Base-by-base conservation (phyloP, 1,140 invertebrate genomes). In the Orius insidiosus region DNA sequence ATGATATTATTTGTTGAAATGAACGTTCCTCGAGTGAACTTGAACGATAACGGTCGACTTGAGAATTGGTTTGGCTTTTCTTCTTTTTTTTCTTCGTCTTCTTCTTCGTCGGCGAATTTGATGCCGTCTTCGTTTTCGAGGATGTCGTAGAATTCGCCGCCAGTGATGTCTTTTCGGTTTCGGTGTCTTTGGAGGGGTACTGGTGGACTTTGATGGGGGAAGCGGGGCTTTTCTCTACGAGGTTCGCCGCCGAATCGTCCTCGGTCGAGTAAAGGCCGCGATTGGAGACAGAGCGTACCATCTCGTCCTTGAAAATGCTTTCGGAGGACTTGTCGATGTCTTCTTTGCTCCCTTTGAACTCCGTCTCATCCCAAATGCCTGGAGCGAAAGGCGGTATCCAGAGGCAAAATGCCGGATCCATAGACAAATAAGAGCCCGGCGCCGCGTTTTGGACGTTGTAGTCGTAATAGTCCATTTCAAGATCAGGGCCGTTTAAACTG, bases 401-500 rank as follows among this genome's bases (percentile, higher is more conserved):
- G 0, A 87, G 76, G 39, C 86, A 64, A 58, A 83, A 84, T 0
- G 82, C 80, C 1, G 85, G 83, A 62, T 87, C 85, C 80, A 87
- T 85, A 3, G 81, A 81, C 45, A 85, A 62, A 55, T 82, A 82
- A 0, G 76, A 80, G 13, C 84, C 85, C 80, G 3, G 80, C 78
- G 38, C 78, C 78, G 80, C 72, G 60, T 72, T 72, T 49, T 75
- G 78, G 1, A 88, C 82, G 61, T 87, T 82, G 54, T 88, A 88
- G 60, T 88, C 85, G 55, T 88, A 88, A 56, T 88, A 88, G 57
- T 88, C 85, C 33, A 87, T 65, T 60, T 88, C 83, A 45, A 86
- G 65, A 55, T 87, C 85, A 35, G 70, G 71, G 15, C 71, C 77
- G 0, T 71, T 71, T n/a, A 84, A 60, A 37, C 82, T 85, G 49